A percentile compares a stretch with the other conserved stretches of the same genome.
Conservation (phyloP, 2,888 invertebrate genomes). For the Chirona hameri region DNA sequence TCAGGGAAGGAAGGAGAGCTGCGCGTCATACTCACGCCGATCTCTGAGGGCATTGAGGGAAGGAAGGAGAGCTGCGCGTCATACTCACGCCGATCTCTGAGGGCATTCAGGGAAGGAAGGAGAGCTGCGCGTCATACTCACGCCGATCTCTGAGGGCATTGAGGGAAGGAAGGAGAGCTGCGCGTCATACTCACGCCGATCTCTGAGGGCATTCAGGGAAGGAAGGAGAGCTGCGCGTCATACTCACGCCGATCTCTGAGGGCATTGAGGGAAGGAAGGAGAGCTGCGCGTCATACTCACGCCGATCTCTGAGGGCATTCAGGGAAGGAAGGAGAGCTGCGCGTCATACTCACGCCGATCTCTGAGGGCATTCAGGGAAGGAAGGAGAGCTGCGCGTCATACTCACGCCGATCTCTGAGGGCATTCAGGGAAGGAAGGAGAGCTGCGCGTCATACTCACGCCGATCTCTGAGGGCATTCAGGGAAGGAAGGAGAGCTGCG, state of each 20-base stretch:
- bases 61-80: slow-evolving; percentile 61
- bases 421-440: too few relatives aligned
- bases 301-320: slow-evolving; percentile 80
- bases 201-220: slow-evolving; percentile 58
- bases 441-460: slow-evolving; percentile 85
- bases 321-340: slow-evolving; percentile 54
- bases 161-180: slow-evolving; percentile 51
- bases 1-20: slow-evolving; percentile 51
- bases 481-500: slow-evolving; percentile 56
- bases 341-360: slow-evolving; percentile 91
- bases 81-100: slow-evolving; percentile 93
- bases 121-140: slow-evolving; percentile 81
- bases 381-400: slow-evolving; percentile 67
- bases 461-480: slow-evolving; percentile 80
- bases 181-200: slow-evolving; percentile 92
- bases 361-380: slow-evolving; percentile 57
- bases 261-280: too few relatives aligned
- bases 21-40: slow-evolving; percentile 91
- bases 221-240: slow-evolving; percentile 66
- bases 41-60: slow-evolving; percentile 63
- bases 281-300: slow-evolving; percentile 85
- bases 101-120: too few relatives aligned
- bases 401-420: slow-evolving; percentile 93
- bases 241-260: slow-evolving; percentile 91
- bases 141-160: slow-evolving; percentile 84